Percentiles rank a stretch among this genome's conserved stretches.
These are phyloP conservation scores for Pomatostomus ruficeps DNA, from an alignment of 2,113 vertebrate genomes.

Conservation along the genomic window DNA sequence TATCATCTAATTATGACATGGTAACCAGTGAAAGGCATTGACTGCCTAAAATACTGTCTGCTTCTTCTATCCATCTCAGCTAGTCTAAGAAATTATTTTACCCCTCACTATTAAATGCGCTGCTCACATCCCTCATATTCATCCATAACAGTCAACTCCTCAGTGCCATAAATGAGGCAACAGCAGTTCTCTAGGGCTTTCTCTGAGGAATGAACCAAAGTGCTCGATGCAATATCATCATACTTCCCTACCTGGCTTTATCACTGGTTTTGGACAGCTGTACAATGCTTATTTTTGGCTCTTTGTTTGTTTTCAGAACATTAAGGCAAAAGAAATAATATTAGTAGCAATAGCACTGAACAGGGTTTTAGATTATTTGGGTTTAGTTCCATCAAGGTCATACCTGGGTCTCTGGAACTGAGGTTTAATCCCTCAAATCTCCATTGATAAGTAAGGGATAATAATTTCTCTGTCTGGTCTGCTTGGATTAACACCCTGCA, in stretches of 20 bases:
- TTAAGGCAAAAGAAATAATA: not conserved
- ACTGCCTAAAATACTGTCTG: not conserved
- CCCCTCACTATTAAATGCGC: not conserved
- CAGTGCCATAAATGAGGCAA: not conserved
- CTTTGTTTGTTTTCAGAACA: not conserved
- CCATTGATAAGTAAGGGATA: not conserved
- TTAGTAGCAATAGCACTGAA: not conserved
- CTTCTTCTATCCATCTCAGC: not conserved
- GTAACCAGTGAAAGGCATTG: not conserved
- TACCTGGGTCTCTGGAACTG: not conserved
- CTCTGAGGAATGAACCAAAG: not conserved
- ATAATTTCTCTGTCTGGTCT: conserved; percentile 7
- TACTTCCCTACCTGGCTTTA: not conserved
- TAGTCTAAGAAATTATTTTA: not conserved
- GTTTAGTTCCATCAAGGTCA: not conserved
- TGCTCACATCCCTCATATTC: not conserved
- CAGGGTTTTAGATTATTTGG: not conserved
- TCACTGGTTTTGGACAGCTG: not conserved
- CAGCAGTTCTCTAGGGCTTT: not conserved
- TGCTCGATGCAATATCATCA: not conserved
- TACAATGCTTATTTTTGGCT: not conserved
- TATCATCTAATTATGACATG: not conserved
- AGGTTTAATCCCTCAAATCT: not conserved
- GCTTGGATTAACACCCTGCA: not conserved
- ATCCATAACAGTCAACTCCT: not conserved